Conservation (phyloP, 2,113 vertebrate species). For the Epinephelus lanceolatus region DNA sequence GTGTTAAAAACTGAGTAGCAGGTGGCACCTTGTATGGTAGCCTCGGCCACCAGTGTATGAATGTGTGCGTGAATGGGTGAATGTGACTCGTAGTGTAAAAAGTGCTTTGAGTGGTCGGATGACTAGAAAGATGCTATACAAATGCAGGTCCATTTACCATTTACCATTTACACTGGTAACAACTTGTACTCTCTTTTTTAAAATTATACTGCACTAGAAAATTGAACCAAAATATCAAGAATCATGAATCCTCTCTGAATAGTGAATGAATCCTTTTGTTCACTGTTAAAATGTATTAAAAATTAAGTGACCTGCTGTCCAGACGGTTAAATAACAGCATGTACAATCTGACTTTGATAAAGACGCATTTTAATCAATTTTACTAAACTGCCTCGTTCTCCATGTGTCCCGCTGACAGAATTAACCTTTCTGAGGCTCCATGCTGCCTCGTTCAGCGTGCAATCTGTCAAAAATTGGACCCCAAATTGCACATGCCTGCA, state of each 20-base stretch:
- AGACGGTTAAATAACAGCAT: conserved; percentile 1
- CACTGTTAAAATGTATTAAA: not conserved
- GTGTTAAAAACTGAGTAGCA: no score
- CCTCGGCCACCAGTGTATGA: no score
- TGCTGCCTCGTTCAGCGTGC: conserved; percentile 11
- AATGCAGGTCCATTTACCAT: no score
- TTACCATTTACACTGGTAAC: not conserved
- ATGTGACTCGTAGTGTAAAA: no score
- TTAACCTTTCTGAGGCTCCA: conserved; percentile 34
- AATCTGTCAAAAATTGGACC: conserved; percentile 53
- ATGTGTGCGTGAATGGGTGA: no score
- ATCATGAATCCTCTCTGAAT: not conserved
- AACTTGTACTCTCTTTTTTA: not conserved
- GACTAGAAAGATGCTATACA: no score
- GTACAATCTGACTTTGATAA: conserved; percentile 12
- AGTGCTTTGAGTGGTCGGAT: no score
- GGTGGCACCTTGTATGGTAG: no score
- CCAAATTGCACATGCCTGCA: conserved; percentile 49
- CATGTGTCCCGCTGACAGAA: conserved; percentile 27
- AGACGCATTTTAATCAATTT: conserved; percentile 21
- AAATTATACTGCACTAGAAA: not conserved
- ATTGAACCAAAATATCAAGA: not conserved
- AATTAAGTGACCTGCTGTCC: not conserved
- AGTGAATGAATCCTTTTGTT: conserved; percentile 17
- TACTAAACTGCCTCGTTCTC: conserved; percentile 19